A percentile compares a stretch with the other conserved stretches of the same genome.
Conservation (phyloP, 2,113 vertebrate genomes). For the Myodes glareolus region DNA sequence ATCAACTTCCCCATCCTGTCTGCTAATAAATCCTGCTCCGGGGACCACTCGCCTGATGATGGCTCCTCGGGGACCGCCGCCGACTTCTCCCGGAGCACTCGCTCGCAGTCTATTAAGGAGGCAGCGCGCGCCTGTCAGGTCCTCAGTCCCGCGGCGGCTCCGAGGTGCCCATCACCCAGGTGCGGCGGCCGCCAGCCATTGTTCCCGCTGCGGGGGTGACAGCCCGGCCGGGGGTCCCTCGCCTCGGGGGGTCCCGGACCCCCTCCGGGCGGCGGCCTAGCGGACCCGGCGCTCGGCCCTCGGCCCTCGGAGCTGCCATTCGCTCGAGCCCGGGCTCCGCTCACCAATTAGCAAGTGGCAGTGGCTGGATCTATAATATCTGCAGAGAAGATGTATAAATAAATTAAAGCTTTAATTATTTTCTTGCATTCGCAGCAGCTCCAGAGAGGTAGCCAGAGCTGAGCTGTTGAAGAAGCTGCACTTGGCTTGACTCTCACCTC, state of each 20-base stretch:
- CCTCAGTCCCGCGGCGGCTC: conserved; percentile 82
- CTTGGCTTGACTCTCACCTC: neutral
- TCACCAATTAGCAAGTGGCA: conserved; percentile 44
- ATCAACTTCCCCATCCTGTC: conserved; percentile 90
- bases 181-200: conserved; percentile 64
- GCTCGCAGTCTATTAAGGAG: conserved; percentile 90
- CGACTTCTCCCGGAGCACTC: conserved; percentile 84
- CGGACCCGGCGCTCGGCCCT: neutral
- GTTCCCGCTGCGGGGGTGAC: conserved; percentile 48
- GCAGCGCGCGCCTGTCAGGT: conserved; percentile 86
- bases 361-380: neutral
- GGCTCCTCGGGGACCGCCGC: conserved; percentile 90
- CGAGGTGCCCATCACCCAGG: conserved; percentile 89
- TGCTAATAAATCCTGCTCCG: conserved; percentile 89
- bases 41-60: conserved; percentile 91
- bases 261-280: neutral
- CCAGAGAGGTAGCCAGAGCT: conserved; percentile 15
- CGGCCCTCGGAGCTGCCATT: neutral
- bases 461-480: conserved; percentile 38
- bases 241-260: neutral
- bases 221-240: neutral
- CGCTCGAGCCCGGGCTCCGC: neutral
- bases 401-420: conserved; percentile 75
- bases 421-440: conserved; percentile 58
- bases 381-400: conserved; percentile 39